phyloP scores from a whole-genome alignment of 2,797 vertebrate genomes.

The Gobionotothen gibberifrons region DNA sequence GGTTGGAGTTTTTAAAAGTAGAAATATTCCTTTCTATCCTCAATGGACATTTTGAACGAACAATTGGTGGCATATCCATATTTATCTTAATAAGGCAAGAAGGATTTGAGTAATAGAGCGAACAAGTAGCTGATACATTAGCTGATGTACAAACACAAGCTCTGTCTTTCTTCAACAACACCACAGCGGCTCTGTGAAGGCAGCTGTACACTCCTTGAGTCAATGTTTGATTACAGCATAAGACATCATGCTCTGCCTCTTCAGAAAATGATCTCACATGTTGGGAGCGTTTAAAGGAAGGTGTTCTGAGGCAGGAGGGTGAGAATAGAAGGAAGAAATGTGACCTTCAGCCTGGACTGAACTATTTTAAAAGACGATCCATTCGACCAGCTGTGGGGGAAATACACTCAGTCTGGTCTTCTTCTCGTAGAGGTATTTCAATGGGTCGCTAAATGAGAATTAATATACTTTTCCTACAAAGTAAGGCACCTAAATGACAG shows the following conservation, averaged over 20 bases:
- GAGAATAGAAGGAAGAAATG: constrained; percentile 82
- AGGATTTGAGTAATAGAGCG: neutral
- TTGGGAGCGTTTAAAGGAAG: constrained; percentile 11
- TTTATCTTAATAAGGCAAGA: neutral
- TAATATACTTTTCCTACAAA: neutral
- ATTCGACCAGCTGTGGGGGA: constrained; percentile 37
- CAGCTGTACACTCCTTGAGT: constrained; percentile 12
- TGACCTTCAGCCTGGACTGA: constrained; percentile 69
- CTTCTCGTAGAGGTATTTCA: neutral
- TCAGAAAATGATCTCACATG: constrained; percentile 54
- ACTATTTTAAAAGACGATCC: constrained; percentile 78
- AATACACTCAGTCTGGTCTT: neutral
- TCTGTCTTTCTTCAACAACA: constrained; percentile 12
- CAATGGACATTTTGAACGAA: neutral
- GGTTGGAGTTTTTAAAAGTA: neutral
- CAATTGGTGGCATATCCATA: neutral
- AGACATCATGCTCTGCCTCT: constrained; percentile 7
- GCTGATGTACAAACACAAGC: too few species aligned
- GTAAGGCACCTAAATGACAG: neutral
- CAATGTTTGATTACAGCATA: constrained; percentile 15
- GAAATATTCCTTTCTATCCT: neutral
- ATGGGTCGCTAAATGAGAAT: neutral
- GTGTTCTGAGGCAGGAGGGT: constrained; percentile 48
- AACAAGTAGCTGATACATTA: neutral
- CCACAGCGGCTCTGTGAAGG: constrained; percentile 13